Percentiles rank a stretch among this genome's conserved stretches.
These are phyloP conservation scores for Fistularia commersonii DNA, from an alignment of 2,797 vertebrate genomes.

Conservation along the genomic window DNA sequence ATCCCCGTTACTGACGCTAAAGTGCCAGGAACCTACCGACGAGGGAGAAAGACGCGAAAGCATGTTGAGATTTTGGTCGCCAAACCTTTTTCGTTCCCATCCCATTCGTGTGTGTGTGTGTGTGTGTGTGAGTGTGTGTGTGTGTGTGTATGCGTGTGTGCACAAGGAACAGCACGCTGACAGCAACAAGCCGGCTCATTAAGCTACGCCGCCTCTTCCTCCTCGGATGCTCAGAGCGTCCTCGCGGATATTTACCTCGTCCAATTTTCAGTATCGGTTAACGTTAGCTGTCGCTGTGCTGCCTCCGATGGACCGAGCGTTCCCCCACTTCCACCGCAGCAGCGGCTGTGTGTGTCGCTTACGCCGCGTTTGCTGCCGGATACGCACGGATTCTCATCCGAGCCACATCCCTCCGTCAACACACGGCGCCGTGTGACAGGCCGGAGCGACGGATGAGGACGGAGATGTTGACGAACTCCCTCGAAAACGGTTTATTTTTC, in stretches of 20 bases:
- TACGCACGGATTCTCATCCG: slow-evolving; percentile 33
- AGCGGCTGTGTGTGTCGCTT: slow-evolving; percentile 35
- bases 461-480: not conserved
- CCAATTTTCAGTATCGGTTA: slow-evolving; percentile 34
- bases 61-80: not conserved
- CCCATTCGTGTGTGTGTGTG: not conserved
- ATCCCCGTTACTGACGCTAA: too few species aligned
- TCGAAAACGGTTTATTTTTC: slow-evolving; percentile 37
- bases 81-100: not conserved
- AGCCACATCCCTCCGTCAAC: slow-evolving; percentile 26
- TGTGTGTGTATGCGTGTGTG: too few species aligned
- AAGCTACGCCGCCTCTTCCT: slow-evolving; percentile 16
- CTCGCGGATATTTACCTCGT: slow-evolving; percentile 53
- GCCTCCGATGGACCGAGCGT: slow-evolving; percentile 33
- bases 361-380: slow-evolving; percentile 38
- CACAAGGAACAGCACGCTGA: slow-evolving; percentile 12
- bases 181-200: slow-evolving; percentile 19
- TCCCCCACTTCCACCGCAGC: slow-evolving; percentile 57
- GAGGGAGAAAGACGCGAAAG: not conserved
- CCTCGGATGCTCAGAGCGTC: slow-evolving; percentile 29
- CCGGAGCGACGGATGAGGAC: not conserved
- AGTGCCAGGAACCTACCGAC: too few species aligned
- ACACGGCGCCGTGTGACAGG: not conserved
- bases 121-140: not conserved
- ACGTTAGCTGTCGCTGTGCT: slow-evolving; percentile 58